These are phyloP conservation scores for Aphis gossypii DNA, from an alignment of 1,140 invertebrate genomes.

Conservation along the genomic window DNA sequence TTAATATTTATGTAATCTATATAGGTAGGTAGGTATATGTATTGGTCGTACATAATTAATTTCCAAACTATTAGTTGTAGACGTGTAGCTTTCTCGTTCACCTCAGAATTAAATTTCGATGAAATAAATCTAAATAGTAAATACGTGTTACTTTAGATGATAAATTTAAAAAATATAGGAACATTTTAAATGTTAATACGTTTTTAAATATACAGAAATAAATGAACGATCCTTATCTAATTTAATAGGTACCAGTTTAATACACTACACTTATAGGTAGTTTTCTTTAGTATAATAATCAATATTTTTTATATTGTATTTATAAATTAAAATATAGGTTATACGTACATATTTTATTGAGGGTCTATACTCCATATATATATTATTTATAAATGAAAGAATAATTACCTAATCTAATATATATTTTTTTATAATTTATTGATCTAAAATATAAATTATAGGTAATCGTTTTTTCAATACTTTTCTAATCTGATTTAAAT, in stretches of 20 bases:
- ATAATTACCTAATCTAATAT: not conserved
- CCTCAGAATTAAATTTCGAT: not conserved
- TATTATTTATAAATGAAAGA: not conserved
- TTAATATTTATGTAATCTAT: not conserved
- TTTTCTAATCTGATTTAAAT: not conserved
- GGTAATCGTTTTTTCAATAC: not conserved
- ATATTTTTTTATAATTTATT: not conserved
- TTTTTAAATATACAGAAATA: too few relatives aligned
- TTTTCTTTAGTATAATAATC: too few relatives aligned
- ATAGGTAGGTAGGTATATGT: not conserved
- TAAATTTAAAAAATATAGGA: not conserved
- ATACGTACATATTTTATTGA: not conserved
- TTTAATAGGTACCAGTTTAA: too few relatives aligned
- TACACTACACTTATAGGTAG: too few relatives aligned
- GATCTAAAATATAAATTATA: not conserved
- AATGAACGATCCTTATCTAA: too few relatives aligned
- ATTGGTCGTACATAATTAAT: not conserved
- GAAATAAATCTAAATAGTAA: not conserved
- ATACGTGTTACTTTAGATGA: not conserved
- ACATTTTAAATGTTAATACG: too few relatives aligned
- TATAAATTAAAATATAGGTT: too few relatives aligned
- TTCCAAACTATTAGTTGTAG: not conserved
- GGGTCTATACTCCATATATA: not conserved
- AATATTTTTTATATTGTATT: too few relatives aligned
- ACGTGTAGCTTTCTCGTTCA: not conserved